Base-by-base conservation (phyloP, 2,888 invertebrate genomes). In the Eudasyphora cyanicolor region DNA sequence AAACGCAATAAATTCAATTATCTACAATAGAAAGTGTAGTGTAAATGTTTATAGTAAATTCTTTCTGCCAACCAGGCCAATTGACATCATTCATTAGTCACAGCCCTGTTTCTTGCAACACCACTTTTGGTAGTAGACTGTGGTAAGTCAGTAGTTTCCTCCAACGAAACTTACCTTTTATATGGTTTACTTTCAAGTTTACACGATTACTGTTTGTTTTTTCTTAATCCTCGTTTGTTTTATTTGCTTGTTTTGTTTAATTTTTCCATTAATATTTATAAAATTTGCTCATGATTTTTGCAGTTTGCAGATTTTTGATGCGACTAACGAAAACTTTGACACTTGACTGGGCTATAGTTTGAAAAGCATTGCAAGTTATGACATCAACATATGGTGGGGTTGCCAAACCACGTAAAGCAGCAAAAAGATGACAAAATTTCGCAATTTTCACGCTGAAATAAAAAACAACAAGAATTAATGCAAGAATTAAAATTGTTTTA, bases 81-180 rank as follows among this genome's bases (percentile, higher is more conserved):
- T 60, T 81, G 75, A 84, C 71, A 79, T 79, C 84, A 81, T 78
- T 38, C 42, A 82, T 84, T 82, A 84, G 84, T 84, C 82, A 84
- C 82, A 78, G 76, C 84, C 84, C 81, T 73, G 81, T 81, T 81
- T 71, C 49, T 64, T 17, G 27, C 1, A 21, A 49, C 54, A 57
- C 70, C 75, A 84, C 70, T 49, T 73, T 21, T 62, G 62, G 62
- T 62, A 35, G 38, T 32, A 29, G 21, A 12, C 38, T 57, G 27
- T 10, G 14, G n/a, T 1, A n/a, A n/a, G n/a, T n/a, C n/a, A n/a
- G n/a, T n/a, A n/a, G n/a, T n/a, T n/a, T n/a, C n/a, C n/a, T n/a
- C n/a, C n/a, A n/a, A n/a, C n/a, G n/a, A n/a, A n/a, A n/a, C n/a
- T n/a, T n/a, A n/a, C n/a, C n/a, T n/a, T n/a, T n/a, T n/a, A n/a